Percentiles rank a stretch among this genome's conserved stretches.
These are phyloP conservation scores for Avahi laniger DNA, from an alignment of 2,797 vertebrate genomes.

Conservation along the genomic window DNA sequence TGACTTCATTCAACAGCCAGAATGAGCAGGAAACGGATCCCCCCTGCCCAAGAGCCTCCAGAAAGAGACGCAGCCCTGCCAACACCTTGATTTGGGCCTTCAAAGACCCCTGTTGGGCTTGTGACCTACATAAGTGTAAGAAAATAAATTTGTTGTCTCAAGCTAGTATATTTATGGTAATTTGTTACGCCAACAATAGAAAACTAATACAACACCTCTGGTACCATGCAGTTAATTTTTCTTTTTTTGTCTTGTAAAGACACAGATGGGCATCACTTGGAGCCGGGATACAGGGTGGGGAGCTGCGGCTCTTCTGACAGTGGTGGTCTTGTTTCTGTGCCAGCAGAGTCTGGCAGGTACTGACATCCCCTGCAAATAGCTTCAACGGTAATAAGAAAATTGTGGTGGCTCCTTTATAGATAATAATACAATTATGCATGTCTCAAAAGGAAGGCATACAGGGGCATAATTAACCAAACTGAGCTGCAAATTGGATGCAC, in stretches of 20 bases:
- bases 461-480: slow-evolving; percentile 22
- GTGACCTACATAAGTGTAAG: neutral
- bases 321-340: neutral
- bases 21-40: accelerated
- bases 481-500: slow-evolving; percentile 32
- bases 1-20: neutral
- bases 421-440: neutral
- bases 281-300: neutral
- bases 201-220: neutral
- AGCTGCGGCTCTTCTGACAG: neutral
- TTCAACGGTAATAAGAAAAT: neutral
- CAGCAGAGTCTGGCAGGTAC: neutral
- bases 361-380: neutral
- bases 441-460: neutral
- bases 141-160: neutral
- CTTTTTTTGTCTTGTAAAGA: neutral
- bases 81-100: neutral
- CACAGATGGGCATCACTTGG: neutral
- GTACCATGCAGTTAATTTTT: neutral
- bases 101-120: accelerated
- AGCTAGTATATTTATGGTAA: neutral
- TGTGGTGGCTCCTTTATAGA: neutral
- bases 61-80: accelerated
- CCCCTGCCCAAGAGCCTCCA: neutral
- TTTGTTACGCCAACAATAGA: neutral